Base-by-base conservation (phyloP, 2,888 invertebrate species). In the Cheilosia pagana region DNA sequence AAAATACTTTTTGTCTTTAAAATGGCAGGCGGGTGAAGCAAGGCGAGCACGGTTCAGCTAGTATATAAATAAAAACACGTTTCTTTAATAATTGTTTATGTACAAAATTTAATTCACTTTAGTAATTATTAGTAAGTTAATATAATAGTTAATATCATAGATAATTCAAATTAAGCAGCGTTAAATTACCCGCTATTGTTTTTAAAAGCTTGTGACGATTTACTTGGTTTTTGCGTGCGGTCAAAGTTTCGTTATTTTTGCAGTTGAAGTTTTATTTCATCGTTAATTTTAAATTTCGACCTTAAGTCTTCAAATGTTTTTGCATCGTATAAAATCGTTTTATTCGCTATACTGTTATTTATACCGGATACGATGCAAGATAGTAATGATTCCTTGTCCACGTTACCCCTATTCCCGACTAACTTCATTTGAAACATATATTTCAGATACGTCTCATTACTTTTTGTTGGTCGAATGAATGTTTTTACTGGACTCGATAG, bases 211-310 rank as follows among this genome's bases (percentile, higher is more conserved):
- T 48, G 57, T 14, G 16, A 35, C 43, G 48, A 48, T 1, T 23
- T 16, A 12, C n/a, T 50, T 35, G n/a, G 48, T 65, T 76, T 76
- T 19, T 65, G 67, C 21, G 10, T 16, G 23, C 45, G 53, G 45
- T 45, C 65, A 8, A 6, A 12, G 31, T 57, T 21, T 57, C 39
- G 8, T 16, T 19, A n/a, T 48, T 75, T 48, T 39, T 57, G 39
- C 43, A 39, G 19, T 57, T 74, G 55, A 3, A 43, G 65, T 23
- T 75, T 65, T 41, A 75, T 75, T 75, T 75, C 75, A 28, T 75
- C 25, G 14, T 74, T 65, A n/a, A 75, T 39, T 19, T 45, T 75
- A 48, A 63, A 65, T 75, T 75, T 65, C 0, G 21, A 39, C 12
- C 57, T 75, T 39, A 65, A 23, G 16, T 70, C 68, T 19, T 57